A percentile compares a stretch with the other conserved stretches of the same genome.
Conservation (phyloP, 1,140 invertebrate genomes). For the Cyclargus thomasi region DNA sequence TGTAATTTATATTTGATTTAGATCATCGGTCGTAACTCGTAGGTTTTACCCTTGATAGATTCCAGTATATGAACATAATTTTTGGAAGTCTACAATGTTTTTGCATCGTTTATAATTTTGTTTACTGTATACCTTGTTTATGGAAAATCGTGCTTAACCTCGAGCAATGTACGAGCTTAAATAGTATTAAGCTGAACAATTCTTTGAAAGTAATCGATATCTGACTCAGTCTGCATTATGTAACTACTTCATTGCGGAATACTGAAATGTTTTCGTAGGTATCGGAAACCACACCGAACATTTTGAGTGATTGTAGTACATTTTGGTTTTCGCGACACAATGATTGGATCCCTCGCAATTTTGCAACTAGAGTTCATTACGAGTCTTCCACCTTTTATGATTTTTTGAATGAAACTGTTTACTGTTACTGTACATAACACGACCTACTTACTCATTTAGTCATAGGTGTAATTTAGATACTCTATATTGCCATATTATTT, state of each 20-base stretch:
- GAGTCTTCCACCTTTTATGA: slow-evolving; percentile 13
- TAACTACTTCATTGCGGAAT: slow-evolving; percentile 30
- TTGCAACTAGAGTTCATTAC: slow-evolving; percentile 20
- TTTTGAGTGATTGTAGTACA: slow-evolving; percentile 19
- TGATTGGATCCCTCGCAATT: slow-evolving; percentile 16
- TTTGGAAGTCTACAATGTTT: neutral
- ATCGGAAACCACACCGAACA: slow-evolving; percentile 6
- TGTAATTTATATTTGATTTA: slow-evolving; percentile 32
- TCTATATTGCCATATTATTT: slow-evolving; percentile 33
- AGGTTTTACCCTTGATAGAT: slow-evolving; percentile 27
- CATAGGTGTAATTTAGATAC: slow-evolving; percentile 40
- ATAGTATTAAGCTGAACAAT: slow-evolving; percentile 9
- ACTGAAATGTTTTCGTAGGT: slow-evolving; percentile 20
- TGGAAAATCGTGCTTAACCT: slow-evolving; percentile 14
- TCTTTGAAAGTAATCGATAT: slow-evolving; percentile 21
- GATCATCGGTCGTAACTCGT: slow-evolving; percentile 33
- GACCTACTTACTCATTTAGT: slow-evolving; percentile 36
- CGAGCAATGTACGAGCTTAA: slow-evolving; percentile 11
- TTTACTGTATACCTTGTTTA: slow-evolving; percentile 19
- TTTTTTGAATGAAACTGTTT: slow-evolving; percentile 10
- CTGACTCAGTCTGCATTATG: slow-evolving; percentile 28
- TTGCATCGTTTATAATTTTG: slow-evolving; percentile 30
- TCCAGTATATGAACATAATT: slow-evolving; percentile 12
- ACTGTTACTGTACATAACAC: slow-evolving; percentile 9
- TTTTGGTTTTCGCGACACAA: slow-evolving; percentile 28